These are phyloP conservation scores for Graptemys geographica DNA, from an alignment of 2,797 vertebrate species.

Conservation along the genomic window DNA sequence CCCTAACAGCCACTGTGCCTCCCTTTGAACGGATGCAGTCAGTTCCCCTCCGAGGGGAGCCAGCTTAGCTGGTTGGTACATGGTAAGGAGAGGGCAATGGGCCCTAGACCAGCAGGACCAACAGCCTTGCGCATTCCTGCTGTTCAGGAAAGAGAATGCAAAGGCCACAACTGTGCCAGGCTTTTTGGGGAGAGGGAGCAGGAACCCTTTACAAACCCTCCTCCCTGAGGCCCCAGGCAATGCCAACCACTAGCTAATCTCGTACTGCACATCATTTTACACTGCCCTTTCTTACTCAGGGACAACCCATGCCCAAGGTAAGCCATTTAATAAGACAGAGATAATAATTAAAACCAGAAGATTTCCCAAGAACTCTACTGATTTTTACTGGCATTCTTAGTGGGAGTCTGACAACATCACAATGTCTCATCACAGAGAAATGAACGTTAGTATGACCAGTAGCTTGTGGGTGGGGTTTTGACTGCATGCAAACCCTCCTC, in stretches of 20 bases:
- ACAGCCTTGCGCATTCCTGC: neutral
- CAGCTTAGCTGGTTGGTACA: neutral
- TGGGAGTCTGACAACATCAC: neutral
- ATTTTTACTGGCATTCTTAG: neutral
- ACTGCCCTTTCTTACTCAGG: neutral
- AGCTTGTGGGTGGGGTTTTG: neutral
- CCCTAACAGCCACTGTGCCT: neutral
- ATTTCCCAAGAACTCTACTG: neutral
- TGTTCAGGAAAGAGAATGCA: fast-evolving
- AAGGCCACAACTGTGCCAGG: neutral
- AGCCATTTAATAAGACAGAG: neutral
- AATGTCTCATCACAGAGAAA: neutral
- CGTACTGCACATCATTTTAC: neutral
- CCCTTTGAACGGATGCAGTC: neutral
- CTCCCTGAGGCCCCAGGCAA: neutral
- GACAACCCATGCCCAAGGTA: neutral
- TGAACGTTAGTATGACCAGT: neutral
- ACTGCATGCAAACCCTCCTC: neutral
- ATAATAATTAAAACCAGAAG: neutral
- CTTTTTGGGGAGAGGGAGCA: neutral
- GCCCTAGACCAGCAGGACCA: neutral
- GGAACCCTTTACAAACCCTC: neutral
- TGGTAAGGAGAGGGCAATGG: neutral
- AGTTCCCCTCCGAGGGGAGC: neutral
- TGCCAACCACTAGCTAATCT: neutral